A percentile compares a stretch with the other conserved stretches of the same genome.
Evolutionary conservation across 1,140 invertebrate species (phyloP).

Genomic region (Trichogramma pretiosum): DNA sequence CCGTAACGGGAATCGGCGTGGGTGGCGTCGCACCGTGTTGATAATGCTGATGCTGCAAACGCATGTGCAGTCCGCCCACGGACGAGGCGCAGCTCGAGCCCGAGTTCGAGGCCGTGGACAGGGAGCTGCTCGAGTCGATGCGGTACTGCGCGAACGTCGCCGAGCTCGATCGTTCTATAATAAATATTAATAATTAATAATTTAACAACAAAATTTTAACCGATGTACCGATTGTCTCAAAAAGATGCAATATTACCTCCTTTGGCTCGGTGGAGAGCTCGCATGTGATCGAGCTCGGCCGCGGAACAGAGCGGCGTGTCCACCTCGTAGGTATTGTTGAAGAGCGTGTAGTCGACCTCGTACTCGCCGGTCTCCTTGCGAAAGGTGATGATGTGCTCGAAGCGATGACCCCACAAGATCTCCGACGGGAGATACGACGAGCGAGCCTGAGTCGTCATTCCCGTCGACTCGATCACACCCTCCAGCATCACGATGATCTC

Average conservation of each 20-base stretch:
- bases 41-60: too few species aligned
- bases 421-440: constrained; percentile 89
- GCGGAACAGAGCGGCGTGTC: constrained; percentile 88
- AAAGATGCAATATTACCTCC: constrained; percentile 27
- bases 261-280: constrained; percentile 28
- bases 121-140: constrained; percentile 33
- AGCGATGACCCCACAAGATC: constrained; percentile 90
- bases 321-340: constrained; percentile 85
- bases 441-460: constrained; percentile 77
- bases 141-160: constrained; percentile 29
- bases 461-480: constrained; percentile 87
- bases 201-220: constrained; percentile 6
- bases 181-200: constrained; percentile 1
- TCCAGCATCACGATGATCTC: constrained; percentile 95
- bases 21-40: constrained; percentile 27
- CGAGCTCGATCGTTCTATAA: constrained; percentile 30
- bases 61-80: constrained; percentile 33
- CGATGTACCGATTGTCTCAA: constrained; percentile 5
- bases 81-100: constrained; percentile 34
- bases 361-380: constrained; percentile 87
- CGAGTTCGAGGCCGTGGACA: constrained; percentile 33
- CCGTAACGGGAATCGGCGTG: constrained; percentile 35
- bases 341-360: constrained; percentile 88
- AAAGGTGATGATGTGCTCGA: constrained; percentile 80
- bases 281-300: constrained; percentile 49